Base-by-base conservation (phyloP, 2,113 vertebrate species). In the Podiceps cristatus region DNA sequence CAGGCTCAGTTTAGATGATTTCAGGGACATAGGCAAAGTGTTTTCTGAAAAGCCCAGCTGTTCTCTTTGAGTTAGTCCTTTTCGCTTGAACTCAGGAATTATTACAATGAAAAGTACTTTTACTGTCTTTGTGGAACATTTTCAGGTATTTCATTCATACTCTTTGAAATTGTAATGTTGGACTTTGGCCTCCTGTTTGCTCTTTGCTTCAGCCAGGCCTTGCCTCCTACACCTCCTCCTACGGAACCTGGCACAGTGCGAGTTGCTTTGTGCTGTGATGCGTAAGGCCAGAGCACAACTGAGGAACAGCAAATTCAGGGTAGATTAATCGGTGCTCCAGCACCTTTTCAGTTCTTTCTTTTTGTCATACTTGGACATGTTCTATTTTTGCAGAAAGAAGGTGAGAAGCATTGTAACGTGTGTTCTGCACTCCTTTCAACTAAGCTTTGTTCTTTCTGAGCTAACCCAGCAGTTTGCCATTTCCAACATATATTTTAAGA, bases 41-140 rank as follows among this genome's bases (percentile, higher is more conserved):
- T 79, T 62, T 96, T 82, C 37, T 86, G 83, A 90, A 83, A 73
- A 93, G 71, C 69, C 49, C n/a, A 37, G 53, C 37, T 74, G n/a
- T 86, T 88, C 45, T 93, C 37, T 88, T 84, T 78, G 20, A 58
- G 28, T 79, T 77, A 56, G 58, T 88, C 79, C 49, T 94, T 90
- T 76, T 55, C 83, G 44, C 44, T 62, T 93, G 80, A 93, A 96
- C 68, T 96, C 69, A 74, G 93, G 95, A 93, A 94, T 93, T 49
- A 72, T 93, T 49, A 72, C 69, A 71, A n/a, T 63, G 88, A 90
- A 45, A 84, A 86, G 37, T 56, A 37, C 81, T 95, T 97, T 84
- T 87, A 66, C 56, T 5, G 0, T 64, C 42, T 97, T 93, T 82
- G 42, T 93, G 78, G 66, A 44, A 33, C 92, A 87, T 86, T 95